Percentiles rank a stretch among this genome's conserved stretches.
These are phyloP conservation scores for Leptopilina myrica DNA, from an alignment of 2,888 invertebrate genomes.

Conservation along the genomic window DNA sequence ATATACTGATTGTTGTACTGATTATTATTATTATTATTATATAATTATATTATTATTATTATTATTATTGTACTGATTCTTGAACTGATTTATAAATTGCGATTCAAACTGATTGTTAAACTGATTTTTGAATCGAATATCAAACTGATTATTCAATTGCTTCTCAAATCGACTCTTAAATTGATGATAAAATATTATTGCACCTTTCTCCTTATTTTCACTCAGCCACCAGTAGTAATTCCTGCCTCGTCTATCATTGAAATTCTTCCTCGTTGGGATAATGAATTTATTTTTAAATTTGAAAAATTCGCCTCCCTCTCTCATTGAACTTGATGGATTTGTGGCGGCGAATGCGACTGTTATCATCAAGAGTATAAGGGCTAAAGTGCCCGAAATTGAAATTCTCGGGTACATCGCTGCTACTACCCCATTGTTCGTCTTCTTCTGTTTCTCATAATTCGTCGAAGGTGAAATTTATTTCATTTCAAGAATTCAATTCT, in stretches of 20 bases:
- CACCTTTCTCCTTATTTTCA: no score
- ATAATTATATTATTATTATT: no score
- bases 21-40: no score
- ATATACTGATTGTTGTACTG: no score
- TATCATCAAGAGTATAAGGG: constrained; percentile 58
- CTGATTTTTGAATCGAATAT: no score
- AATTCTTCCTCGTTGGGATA: background rate
- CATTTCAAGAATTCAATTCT: background rate
- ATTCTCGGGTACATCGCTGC: constrained; percentile 69
- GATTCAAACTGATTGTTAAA: no score
- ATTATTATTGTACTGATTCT: no score
- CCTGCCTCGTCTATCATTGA: background rate
- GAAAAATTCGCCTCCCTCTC: background rate
- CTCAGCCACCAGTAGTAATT: no score
- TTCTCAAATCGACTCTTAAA: no score
- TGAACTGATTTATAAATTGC: no score
- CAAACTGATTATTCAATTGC: no score
- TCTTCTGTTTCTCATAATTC: constrained; percentile 45
- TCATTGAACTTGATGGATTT: background rate
- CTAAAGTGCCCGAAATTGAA: constrained; percentile 66
- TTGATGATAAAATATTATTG: no score
- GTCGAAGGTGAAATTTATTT: background rate
- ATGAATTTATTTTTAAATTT: background rate
- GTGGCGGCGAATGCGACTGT: constrained; percentile 26
- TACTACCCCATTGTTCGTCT: constrained; percentile 69